These are phyloP conservation scores for Tetanocera ferruginea DNA, from an alignment of 2,888 invertebrate species.

Conservation along the genomic window DNA sequence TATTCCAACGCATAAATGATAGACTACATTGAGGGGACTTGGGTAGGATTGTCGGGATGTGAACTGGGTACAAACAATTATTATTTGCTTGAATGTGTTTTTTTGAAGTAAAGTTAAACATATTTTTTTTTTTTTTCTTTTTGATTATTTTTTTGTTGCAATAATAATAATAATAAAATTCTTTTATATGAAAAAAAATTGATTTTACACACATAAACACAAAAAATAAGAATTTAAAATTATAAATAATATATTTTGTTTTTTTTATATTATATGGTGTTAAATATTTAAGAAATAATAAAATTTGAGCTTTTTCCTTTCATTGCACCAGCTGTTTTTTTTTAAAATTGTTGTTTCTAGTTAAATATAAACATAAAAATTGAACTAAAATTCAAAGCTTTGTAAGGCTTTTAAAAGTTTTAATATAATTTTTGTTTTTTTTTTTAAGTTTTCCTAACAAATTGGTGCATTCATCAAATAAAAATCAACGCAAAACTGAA, in stretches of 20 bases:
- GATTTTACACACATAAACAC: conserved; percentile 19
- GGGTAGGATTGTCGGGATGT: conserved; percentile 68
- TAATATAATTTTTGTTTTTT: conserved; percentile 34
- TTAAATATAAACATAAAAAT: conserved; percentile 24
- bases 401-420: conserved; percentile 25
- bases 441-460: conserved; percentile 32
- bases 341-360: neutral
- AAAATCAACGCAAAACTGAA: conserved; percentile 29
- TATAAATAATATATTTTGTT: conserved; percentile 23
- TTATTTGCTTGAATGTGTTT: conserved; percentile 58
- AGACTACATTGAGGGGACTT: conserved; percentile 70
- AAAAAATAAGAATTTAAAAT: conserved; percentile 45
- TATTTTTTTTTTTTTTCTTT: conserved; percentile 48
- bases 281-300: conserved; percentile 50
- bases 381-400: conserved; percentile 10
- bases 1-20: conserved; percentile 67
- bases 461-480: conserved; percentile 53
- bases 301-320: conserved; percentile 70
- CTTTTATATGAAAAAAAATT: conserved; percentile 19
- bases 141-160: conserved; percentile 40
- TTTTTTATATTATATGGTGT: conserved; percentile 31
- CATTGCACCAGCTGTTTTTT: conserved; percentile 64
- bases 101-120: conserved; percentile 55
- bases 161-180: conserved; percentile 36
- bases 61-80: conserved; percentile 45